Evolutionary conservation across 2,113 vertebrate species (phyloP).

Genomic region (Pterophyllum scalare): DNA sequence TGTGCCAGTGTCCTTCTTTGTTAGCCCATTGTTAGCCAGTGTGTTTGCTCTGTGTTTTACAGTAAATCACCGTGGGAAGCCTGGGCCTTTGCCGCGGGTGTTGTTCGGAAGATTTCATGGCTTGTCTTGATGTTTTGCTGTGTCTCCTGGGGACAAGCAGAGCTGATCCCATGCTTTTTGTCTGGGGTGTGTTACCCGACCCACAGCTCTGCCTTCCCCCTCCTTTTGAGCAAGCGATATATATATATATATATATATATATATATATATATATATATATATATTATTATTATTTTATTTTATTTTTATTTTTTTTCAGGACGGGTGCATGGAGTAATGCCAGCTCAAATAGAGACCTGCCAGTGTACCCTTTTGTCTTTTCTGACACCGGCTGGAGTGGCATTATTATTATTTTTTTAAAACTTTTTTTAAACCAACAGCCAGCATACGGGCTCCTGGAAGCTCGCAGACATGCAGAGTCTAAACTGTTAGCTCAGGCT

Average conservation of each 20-base stretch:
- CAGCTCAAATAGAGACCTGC: constrained; percentile 85
- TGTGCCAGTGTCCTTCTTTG: constrained; percentile 63
- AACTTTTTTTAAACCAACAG: constrained; percentile 34
- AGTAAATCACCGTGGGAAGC: constrained; percentile 86
- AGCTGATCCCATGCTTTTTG: constrained; percentile 70
- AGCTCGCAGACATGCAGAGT: constrained; percentile 59
- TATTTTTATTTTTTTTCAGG: constrained; percentile 46
- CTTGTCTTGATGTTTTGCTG: constrained; percentile 75
- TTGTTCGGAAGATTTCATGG: constrained; percentile 80
- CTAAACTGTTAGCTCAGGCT: constrained; percentile 79
- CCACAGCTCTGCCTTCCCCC: constrained; percentile 40
- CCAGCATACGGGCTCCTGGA: constrained; percentile 71
- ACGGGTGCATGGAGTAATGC: constrained; percentile 60
- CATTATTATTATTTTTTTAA: constrained; percentile 40
- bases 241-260: no score
- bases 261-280: no score
- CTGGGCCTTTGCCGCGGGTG: constrained; percentile 51
- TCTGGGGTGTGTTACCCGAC: constrained; percentile 72
- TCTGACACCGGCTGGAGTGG: constrained; percentile 74
- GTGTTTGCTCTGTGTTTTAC: constrained; percentile 73
- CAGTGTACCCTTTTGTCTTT: constrained; percentile 78
- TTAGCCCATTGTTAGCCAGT: constrained; percentile 41
- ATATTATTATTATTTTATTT: no score
- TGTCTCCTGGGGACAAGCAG: constrained; percentile 62
- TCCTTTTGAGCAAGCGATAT: constrained; percentile 48